A percentile compares a stretch with the other conserved stretches of the same genome.
phyloP scores from a whole-genome alignment of 2,888 invertebrate species.

The Alviniconcha strummeri region DNA sequence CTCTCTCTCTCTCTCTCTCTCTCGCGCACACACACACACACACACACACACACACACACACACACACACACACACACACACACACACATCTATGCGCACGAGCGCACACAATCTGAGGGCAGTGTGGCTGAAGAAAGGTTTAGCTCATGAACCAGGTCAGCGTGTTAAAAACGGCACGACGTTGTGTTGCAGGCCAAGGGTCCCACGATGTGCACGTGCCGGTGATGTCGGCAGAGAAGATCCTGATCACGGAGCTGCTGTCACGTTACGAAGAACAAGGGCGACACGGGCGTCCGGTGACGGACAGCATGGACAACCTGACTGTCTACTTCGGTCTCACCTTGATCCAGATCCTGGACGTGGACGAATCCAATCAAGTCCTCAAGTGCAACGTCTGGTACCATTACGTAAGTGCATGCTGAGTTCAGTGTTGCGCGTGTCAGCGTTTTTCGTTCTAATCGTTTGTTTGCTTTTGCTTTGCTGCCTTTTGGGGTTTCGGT shows the following conservation, averaged over 20 bases:
- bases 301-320: constrained; percentile 58
- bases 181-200: neutral
- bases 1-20: neutral
- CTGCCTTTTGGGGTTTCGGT: neutral
- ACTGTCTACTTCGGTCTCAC: constrained; percentile 61
- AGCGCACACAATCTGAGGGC: too few species aligned
- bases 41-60: neutral
- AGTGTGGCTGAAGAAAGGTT: too few species aligned
- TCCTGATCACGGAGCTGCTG: constrained; percentile 65
- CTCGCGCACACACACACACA: too few species aligned
- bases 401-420: constrained; percentile 57
- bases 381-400: constrained; percentile 65
- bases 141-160: too few species aligned
- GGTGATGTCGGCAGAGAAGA: constrained; percentile 62
- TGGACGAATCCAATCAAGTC: constrained; percentile 66
- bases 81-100: neutral
- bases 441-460: neutral
- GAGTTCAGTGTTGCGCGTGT: neutral
- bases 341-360: constrained; percentile 63
- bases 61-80: neutral
- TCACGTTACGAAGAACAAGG: constrained; percentile 57
- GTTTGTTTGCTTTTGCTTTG: neutral
- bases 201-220: neutral
- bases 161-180: too few species aligned
- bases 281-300: constrained; percentile 57